Percentiles rank a stretch among this genome's conserved stretches.
phyloP scores from a whole-genome alignment of 2,888 invertebrate species.

The Sipunculus nudus region DNA sequence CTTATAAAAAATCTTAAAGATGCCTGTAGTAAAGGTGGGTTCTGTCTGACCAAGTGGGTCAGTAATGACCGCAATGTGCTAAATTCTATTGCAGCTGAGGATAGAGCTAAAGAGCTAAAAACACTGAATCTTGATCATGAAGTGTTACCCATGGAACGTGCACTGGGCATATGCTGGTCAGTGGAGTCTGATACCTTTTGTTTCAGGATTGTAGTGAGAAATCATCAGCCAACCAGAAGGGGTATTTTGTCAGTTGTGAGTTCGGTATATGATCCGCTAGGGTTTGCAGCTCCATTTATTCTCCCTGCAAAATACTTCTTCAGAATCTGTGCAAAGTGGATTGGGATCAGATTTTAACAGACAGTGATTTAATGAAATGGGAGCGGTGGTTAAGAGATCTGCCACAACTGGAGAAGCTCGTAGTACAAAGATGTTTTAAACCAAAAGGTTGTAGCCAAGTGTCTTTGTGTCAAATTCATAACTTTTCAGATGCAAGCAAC shows the following conservation, averaged over 20 bases:
- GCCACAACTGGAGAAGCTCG: background rate
- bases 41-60: too few species aligned
- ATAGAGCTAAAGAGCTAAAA: background rate
- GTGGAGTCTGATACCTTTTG: background rate
- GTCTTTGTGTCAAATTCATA: too few species aligned
- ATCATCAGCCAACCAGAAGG: background rate
- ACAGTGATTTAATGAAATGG: background rate
- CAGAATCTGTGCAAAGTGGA: too few species aligned
- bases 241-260: background rate
- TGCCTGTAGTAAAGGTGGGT: too few species aligned
- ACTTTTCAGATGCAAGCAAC: slow-evolving; percentile 1
- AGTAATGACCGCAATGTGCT: background rate
- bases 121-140: background rate
- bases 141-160: background rate
- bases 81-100: background rate
- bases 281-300: too few species aligned
- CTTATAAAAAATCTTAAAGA: too few species aligned
- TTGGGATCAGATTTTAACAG: too few species aligned
- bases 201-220: background rate
- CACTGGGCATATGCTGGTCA: background rate
- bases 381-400: background rate
- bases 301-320: too few species aligned
- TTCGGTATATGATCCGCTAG: too few species aligned
- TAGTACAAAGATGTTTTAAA: too few species aligned
- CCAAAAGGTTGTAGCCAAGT: too few species aligned